Evolutionary conservation across 2,797 vertebrate genomes (phyloP).

Genomic region (Aeoliscus strigatus): DNA sequence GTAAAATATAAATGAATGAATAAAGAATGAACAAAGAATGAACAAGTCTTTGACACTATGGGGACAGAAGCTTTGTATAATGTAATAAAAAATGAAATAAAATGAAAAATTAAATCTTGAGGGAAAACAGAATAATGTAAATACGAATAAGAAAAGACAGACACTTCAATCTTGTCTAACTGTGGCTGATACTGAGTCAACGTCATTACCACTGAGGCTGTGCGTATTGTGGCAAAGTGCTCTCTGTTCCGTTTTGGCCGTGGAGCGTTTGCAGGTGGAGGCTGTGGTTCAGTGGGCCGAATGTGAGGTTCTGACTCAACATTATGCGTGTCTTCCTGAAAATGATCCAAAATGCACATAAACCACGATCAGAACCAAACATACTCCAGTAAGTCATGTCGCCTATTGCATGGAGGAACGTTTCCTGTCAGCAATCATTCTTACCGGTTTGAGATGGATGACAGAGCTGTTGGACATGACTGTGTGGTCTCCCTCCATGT

Average conservation of each 20-base stretch:
- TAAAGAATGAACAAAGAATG: too few species aligned
- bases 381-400: too few species aligned
- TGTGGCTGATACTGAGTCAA: neutral
- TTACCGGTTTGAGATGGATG: slow-evolving; percentile 93
- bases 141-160: too few species aligned
- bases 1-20: too few species aligned
- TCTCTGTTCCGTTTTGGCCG: slow-evolving; percentile 94
- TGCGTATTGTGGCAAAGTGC: slow-evolving; percentile 98
- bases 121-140: too few species aligned
- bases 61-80: too few species aligned
- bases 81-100: too few species aligned
- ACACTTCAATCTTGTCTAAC: too few species aligned
- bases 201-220: slow-evolving; percentile 88
- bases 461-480: slow-evolving; percentile 99
- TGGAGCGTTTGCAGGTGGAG: slow-evolving; percentile 84
- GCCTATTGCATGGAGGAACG: too few species aligned
- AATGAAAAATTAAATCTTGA: too few species aligned
- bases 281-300: slow-evolving; percentile 84
- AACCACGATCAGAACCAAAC: too few species aligned
- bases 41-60: too few species aligned
- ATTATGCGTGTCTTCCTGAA: slow-evolving; percentile 85
- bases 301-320: slow-evolving; percentile 83
- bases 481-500: slow-evolving; percentile 94
- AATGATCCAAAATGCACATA: slow-evolving; percentile 7
- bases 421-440: neutral